Base-by-base conservation (phyloP, 2,113 vertebrate genomes). In the Himantopus leucocephalus region DNA sequence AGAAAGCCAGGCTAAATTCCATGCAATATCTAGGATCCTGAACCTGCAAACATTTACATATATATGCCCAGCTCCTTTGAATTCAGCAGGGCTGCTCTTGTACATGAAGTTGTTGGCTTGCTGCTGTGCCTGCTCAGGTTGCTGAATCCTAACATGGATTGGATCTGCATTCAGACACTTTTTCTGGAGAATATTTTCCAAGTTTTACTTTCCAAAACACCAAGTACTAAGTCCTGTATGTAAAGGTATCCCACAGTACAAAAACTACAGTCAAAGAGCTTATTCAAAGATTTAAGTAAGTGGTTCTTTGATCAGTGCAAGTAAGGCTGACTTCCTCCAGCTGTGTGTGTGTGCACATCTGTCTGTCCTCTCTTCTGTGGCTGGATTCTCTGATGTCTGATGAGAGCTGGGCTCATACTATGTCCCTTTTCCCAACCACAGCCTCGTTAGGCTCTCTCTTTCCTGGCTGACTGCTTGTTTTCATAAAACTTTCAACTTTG, bases 1-100 rank as follows among this genome's bases (percentile, higher is more conserved):
- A 87, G 74, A 85, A 90, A 93, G 66, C 64, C 92, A 70, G 53
- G 88, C 62, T 85, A 95, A 88, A 95, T 70, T 80, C 91, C 78
- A 59, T 13, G 27, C 37, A 50, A n/a, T 14, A 62, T 3, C 7
- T 3, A 35, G 45, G 77, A 82, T 79, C 67, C 84, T 63, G 70
- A 80, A 91, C 76, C 77, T 74, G 60, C 66, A 87, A 94, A 76
- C 43, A 90, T 87, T 79, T 82, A 74, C 59, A 82, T 37, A 41
- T 41, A 70, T 70, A 58, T 71, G 43, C 24, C 35, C 77, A 58
- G 76, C 43, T 91, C 70, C 91, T 88, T 87, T 88, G 68, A 97
- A 89, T 82, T 89, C 89, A 89, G 83, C 47, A n/a, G 63, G 85
- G 70, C 66, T 88, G 86, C 55, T 96, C 77, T 92, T 75, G 77